Evolutionary conservation across 1,140 invertebrate genomes (phyloP), one percentile per base, ranked within the genome.

Genomic region (Nasonia longicornis): DNA sequence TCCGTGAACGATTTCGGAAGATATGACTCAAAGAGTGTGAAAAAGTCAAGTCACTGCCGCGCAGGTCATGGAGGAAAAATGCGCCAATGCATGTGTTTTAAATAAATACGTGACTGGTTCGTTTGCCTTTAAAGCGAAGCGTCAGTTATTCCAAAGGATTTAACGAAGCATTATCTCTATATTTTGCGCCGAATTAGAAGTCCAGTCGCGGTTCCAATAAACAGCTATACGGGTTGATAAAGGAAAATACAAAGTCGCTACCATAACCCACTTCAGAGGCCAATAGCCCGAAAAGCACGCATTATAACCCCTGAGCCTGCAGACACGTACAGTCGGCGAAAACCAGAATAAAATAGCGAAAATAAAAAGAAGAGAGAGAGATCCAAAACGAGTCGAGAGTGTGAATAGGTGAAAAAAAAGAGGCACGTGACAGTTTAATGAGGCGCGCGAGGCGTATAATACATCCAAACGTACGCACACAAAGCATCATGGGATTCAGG

Each of bases 371-470:
- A 45, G 42, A 45, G 42, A 45, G 42, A 45, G 42, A 45, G 42
- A 52, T 4, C n/a, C 20, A 6, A 58, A 58, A 20, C 20, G 52
- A 20, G 52, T 58, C 52, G 52, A 4, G 2, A 20, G 16, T n/a
- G 20, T 58, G 52, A 58, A 58, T 58, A 58, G 52, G 52, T 58
- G 52, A 58, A 58, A 70, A 70, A 70, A 26, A 26, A 26, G 1
- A 70, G 69, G 66, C 66, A 31, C 29, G n/a, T 70, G 35, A 38
- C 69, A 70, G 69, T 70, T 70, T 70, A 35, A 70, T 70, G 69
- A 72, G 70, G 8, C 69, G 69, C 64, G 64, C 10, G 20, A 67
- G 66, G 14, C 69, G 29, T 35, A 58, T 58, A n/a, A 20, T 48
- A 14, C 14, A 48, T 48, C 2, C 45, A 14, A 12, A 16, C 12